Base-by-base conservation (phyloP, 1,140 invertebrate genomes). In the Homarus americanus region DNA sequence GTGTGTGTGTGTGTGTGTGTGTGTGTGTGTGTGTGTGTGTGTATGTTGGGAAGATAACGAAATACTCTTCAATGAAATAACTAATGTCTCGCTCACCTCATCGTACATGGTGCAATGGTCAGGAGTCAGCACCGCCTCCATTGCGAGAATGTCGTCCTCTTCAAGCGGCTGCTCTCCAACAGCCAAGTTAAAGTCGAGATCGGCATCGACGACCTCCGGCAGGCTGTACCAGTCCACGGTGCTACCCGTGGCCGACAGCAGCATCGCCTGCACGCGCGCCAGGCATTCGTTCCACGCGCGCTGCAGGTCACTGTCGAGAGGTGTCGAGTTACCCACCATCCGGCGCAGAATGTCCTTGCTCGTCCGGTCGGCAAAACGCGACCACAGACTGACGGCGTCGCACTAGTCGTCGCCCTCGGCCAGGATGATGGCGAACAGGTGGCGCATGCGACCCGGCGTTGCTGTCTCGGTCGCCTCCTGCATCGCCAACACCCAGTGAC, bases 371-470 rank as follows among this genome's bases (percentile, higher is more conserved):
- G 72, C 32, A 28, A 75, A 75, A 10, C 32, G 72, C 72, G 32
- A 20, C 72, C 72, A 75, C 72, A 75, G 15, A 75, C 15, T 32
- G 15, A 28, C 15, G 32, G 72, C 32, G 28, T 75, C 72, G 15
- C 72, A 75, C 28, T 10, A 75, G 32, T 75, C 72, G 32, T 75
- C 72, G 72, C 72, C 72, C 28, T 75, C 72, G 28, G 72, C 72
- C 72, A 75, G 72, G 72, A 75, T 75, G 72, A 75, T 75, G 32
- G 28, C 32, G 72, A 75, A 75, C 32, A 75, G 72, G 32, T 34
- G 72, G 72, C 72, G 72, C 72, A 75, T 75, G 15, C 32, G 72
- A 20, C 20, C 72, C 20, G 72, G 72, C 15, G 15, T 75, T 28
- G 72, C 32, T 75, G 72, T 75, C 20, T 20, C 72, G 32, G 72